These are phyloP conservation scores for Calonectris borealis DNA, from an alignment of 2,113 vertebrate species.

Conservation along the genomic window DNA sequence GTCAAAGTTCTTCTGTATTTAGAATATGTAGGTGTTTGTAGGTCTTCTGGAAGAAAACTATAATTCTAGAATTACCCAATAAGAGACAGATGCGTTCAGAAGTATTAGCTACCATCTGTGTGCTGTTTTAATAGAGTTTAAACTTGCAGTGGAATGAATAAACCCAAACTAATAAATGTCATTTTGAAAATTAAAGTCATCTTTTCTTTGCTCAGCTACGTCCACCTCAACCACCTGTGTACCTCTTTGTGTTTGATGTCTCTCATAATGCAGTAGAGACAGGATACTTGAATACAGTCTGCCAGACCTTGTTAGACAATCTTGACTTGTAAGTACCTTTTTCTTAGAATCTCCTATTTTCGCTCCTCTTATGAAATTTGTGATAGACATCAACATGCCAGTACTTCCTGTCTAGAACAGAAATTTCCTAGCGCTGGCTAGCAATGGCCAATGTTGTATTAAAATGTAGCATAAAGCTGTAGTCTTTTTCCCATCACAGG, in stretches of 20 bases:
- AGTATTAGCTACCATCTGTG: neutral
- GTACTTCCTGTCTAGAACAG: neutral
- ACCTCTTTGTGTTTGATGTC: constrained; percentile 94
- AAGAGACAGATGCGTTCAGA: neutral
- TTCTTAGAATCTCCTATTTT: neutral
- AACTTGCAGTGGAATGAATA: neutral
- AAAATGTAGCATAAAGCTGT: neutral
- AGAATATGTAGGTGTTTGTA: neutral
- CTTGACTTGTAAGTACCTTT: constrained; percentile 86
- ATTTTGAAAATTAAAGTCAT: neutral
- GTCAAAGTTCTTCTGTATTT: neutral
- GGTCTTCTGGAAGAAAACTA: neutral
- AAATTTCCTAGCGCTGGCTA: neutral
- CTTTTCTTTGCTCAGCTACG: constrained; percentile 80
- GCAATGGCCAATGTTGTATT: neutral
- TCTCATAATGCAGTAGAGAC: constrained; percentile 96
- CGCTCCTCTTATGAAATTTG: neutral
- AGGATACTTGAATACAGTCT: constrained; percentile 92
- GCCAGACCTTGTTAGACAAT: constrained; percentile 92
- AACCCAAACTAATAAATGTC: neutral
- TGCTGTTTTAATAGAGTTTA: neutral
- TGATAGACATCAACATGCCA: neutral
- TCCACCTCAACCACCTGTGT: constrained; percentile 94
- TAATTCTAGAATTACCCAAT: neutral
- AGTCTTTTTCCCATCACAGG: neutral